phyloP scores from a whole-genome alignment of 2,113 vertebrate genomes.

The Eptesicus fuscus region DNA sequence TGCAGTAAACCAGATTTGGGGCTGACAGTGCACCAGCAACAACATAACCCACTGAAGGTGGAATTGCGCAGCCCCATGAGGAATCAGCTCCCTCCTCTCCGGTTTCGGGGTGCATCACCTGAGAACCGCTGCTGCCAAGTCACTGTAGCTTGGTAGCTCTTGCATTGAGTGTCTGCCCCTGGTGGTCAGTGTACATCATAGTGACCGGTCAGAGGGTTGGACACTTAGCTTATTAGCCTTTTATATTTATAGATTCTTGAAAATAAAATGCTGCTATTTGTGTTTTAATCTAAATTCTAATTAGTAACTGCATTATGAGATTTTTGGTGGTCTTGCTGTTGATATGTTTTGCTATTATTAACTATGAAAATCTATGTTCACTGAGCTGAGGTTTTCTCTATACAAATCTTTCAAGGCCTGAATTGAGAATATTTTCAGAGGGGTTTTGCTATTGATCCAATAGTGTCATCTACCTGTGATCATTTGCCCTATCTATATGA shows the following conservation, averaged over 20 bases:
- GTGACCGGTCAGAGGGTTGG: fast-evolving
- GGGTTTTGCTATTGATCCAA: not conserved
- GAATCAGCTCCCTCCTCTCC: too few relatives aligned
- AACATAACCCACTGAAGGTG: too few relatives aligned
- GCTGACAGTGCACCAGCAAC: too few relatives aligned
- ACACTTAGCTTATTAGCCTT: too few relatives aligned
- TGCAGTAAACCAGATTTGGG: too few relatives aligned
- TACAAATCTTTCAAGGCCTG: not conserved
- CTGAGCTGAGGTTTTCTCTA: not conserved
- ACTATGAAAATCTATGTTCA: not conserved
- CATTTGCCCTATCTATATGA: not conserved
- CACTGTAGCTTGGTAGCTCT: too few relatives aligned
- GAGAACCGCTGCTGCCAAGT: too few relatives aligned
- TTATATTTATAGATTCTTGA: not conserved
- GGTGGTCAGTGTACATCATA: too few relatives aligned
- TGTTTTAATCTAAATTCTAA: not conserved
- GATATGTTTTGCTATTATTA: not conserved
- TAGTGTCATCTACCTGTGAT: not conserved
- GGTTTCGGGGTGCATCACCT: too few relatives aligned
- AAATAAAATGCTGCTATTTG: not conserved
- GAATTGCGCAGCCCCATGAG: too few relatives aligned
- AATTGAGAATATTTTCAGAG: not conserved
- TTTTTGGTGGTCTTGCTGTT: not conserved
- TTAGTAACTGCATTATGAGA: not conserved
- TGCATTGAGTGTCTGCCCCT: too few relatives aligned